These are phyloP conservation scores for Cryptops parisi DNA, from an alignment of 2,888 invertebrate genomes.

Conservation along the genomic window DNA sequence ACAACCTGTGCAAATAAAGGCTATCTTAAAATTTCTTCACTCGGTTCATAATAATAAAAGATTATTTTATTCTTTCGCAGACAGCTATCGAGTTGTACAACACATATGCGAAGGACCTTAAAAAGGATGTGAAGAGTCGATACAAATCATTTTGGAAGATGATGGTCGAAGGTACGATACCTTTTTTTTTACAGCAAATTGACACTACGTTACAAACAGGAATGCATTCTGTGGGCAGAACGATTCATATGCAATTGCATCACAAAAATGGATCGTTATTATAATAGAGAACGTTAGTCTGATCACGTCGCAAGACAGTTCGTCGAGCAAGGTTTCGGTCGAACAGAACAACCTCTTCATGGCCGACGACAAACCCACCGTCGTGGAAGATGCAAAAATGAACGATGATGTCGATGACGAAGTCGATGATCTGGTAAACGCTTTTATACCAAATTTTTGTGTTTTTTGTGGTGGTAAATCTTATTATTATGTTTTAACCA, in stretches of 20 bases:
- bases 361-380: slow-evolving; percentile 1
- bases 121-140: slow-evolving; percentile 2
- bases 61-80: no score
- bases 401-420: slow-evolving; percentile 16
- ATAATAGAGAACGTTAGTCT: slow-evolving; percentile 13
- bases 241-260: no score
- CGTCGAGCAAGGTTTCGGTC: slow-evolving; percentile 23
- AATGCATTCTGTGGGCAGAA: no score
- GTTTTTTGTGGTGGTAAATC: not conserved
- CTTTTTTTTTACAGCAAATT: not conserved
- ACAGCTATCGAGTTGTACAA: not conserved
- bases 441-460: not conserved
- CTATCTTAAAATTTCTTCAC: no score
- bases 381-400: not conserved
- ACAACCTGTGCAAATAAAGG: no score
- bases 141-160: slow-evolving; percentile 6
- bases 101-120: not conserved
- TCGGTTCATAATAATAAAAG: no score
- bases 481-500: not conserved
- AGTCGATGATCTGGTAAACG: slow-evolving; percentile 15
- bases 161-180: slow-evolving; percentile 3
- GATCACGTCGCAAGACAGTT: slow-evolving; percentile 14
- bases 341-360: slow-evolving; percentile 26
- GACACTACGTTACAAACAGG: not conserved
- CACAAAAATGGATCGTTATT: no score